Base-by-base conservation (phyloP, 2,888 invertebrate species). In the Pristionchus japonicus region DNA sequence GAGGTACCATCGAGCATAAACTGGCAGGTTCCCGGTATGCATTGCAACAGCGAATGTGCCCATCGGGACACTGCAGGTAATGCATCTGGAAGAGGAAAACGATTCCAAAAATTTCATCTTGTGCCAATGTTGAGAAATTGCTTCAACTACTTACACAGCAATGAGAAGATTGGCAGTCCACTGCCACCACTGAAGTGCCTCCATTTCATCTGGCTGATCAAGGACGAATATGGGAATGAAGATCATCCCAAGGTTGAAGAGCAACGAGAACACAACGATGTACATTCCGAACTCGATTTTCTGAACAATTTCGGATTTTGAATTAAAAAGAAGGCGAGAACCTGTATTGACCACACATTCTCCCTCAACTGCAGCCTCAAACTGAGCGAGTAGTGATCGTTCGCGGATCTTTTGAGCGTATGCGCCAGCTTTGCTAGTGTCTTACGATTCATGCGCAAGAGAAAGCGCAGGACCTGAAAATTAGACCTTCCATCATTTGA, bases 261-360 rank as follows among this genome's bases (percentile, higher is more conserved):
- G 7, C 40, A 74, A 9, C 9, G 23, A 34, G 4, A 74, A 6
- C 20, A 74, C 23, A 11, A 74, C 23, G n/a, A 74, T 43, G 74
- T 74, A 74, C 37, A 74, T 40, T 3, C 40, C 74, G 43, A 74
- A 74, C n/a, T 74, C 74, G 74, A 74, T 74, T 40, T 74, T 74
- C 74, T 74, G 74, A 40, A 37, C 20, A 64, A 7, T 23, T 31
- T 6, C 23, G 20, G n/a, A n/a, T 64, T 31, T 64, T 64, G 1
- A n/a, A 13, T 64, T 64, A 4, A 23, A 13, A 61, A 61, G 1
- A 27, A 64, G n/a, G 11, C 1, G 13, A 31, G 9, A 61, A 64
- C 64, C 64, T 64, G 64, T 1, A 64, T 64, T n/a, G 27, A n/a
- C 64, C 64, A 64, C 6, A 64, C 31, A 31, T 64, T 64, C 64